phyloP scores from a whole-genome alignment of 53 echinoderm and acorn worm genomes.

The Antedon mediterranea region DNA sequence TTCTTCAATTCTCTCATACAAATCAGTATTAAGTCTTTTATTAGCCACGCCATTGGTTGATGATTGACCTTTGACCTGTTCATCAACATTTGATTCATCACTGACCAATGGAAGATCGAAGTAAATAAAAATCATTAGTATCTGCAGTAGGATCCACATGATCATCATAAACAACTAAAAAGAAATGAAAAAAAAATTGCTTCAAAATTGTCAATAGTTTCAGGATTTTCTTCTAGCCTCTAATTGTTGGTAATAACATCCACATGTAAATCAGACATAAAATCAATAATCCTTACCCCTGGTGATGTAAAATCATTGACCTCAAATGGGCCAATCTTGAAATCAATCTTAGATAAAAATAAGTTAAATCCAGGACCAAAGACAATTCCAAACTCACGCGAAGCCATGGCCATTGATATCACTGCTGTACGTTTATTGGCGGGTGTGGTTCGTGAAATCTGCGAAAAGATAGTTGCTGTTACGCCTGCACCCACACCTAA shows the following conservation, averaged over 20 bases:
- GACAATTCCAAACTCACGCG: constrained; percentile 75
- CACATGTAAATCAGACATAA: too few relatives aligned
- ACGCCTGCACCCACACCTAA: constrained; percentile 87
- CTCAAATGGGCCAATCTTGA: constrained; percentile 45
- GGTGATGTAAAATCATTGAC: constrained; percentile 55
- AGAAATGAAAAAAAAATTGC: too few relatives aligned
- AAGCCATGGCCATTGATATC: constrained; percentile 51
- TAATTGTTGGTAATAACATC: too few relatives aligned
- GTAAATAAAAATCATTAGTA: constrained; percentile 51
- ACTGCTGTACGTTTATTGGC: constrained; percentile 59
- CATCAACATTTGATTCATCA: not conserved
- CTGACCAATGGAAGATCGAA: constrained; percentile 52
- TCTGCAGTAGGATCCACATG: constrained; percentile 39
- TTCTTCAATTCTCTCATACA: not conserved
- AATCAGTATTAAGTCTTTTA: not conserved
- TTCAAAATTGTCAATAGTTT: not conserved
- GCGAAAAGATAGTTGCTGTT: constrained; percentile 68
- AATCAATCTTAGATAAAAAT: constrained; percentile 36
- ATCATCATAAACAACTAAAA: constrained; percentile 62
- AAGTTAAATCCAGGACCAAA: constrained; percentile 80
- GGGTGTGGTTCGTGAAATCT: constrained; percentile 67
- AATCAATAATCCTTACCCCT: constrained; percentile 37
- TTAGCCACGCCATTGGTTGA: not conserved
- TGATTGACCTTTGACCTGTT: not conserved
- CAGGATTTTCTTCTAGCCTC: too few relatives aligned